Percentiles rank a stretch among this genome's conserved stretches.
These are phyloP conservation scores for Cuniculus paca DNA, from an alignment of 2,797 vertebrate genomes.

Conservation along the genomic window DNA sequence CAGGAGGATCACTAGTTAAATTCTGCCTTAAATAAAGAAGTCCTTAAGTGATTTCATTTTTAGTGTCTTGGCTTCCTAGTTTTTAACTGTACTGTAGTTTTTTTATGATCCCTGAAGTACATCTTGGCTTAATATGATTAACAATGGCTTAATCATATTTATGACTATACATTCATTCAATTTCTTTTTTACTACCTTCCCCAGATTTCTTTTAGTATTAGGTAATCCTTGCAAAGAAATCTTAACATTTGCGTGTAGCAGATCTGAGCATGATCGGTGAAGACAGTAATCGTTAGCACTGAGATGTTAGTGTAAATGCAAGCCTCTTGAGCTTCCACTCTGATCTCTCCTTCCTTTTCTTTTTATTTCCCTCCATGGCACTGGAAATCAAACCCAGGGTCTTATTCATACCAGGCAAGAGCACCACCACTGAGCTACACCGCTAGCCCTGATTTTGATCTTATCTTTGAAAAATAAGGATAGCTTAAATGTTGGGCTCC, in stretches of 20 bases:
- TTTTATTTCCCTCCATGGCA: not conserved
- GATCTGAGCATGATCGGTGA: not conserved
- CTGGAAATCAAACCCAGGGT: not conserved
- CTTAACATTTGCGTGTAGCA: not conserved
- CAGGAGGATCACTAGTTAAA: not conserved
- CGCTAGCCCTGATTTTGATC: not conserved
- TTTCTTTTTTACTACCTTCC: slow-evolving; percentile 17
- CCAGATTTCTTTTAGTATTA: slow-evolving; percentile 11
- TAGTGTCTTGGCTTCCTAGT: not conserved
- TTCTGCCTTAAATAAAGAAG: not conserved
- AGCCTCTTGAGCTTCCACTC: not conserved
- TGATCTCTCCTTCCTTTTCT: not conserved
- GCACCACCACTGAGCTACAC: no score
- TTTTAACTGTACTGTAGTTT: slow-evolving; percentile 7
- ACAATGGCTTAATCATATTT: slow-evolving; percentile 12
- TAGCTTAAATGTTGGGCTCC: not conserved
- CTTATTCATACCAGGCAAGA: not conserved
- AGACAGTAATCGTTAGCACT: not conserved
- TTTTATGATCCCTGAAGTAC: slow-evolving; percentile 37
- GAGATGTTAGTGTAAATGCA: not conserved
- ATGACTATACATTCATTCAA: slow-evolving; percentile 11
- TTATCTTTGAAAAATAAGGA: slow-evolving; percentile 33
- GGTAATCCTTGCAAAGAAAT: slow-evolving; percentile 16
- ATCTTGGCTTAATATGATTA: slow-evolving; percentile 46
- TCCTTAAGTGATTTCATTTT: slow-evolving; percentile 54